Evolutionary conservation across 2,888 invertebrate species (phyloP), one percentile per base, ranked within the genome.

Genomic region (Drosophila anomalata): DNA sequence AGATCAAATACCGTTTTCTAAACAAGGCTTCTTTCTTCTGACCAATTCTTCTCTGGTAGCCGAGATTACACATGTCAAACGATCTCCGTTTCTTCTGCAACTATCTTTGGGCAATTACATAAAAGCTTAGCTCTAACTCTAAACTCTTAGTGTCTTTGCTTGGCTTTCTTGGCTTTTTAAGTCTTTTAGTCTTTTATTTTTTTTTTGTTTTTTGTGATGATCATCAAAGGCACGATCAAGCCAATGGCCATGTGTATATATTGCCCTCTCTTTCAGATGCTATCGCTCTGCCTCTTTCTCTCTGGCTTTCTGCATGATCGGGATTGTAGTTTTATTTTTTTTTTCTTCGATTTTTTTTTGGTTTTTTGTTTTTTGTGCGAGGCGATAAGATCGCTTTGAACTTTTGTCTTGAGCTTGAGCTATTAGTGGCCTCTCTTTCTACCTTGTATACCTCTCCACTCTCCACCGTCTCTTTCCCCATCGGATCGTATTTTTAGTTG

Each of bases 341-440:
- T 14, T 14, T 14, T 14, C 14, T 14, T 1, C 14, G 14, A 14
- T 9, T 12, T 17, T 31, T n/a, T 58, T 36, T n/a, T n/a, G n/a
- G n/a, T n/a, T n/a, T 51, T 44, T 56, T 36, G 24, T 50, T 54
- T 50, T 24, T 44, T 41, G 33, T 41, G 62, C 48, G 20, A 39
- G 63, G 53, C 82, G 88, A 88, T 88, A 88, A 87, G 76, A 88
- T 88, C 88, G 69, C 76, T 80, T 79, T 88, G 88, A 88, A 88
- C 89, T 88, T 74, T 85, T 77, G 77, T 71, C 81, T 58, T 33
- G 26, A 50, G 33, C 41, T 55, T 66, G 63, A 77, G 78, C 79
- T 75, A 79, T 79, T 79, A 65, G 60, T 71, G 74, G 33, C 50
- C 41, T 47, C 47, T 62, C 48, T 47, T 20, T 50, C 52, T n/a